Base-by-base conservation (phyloP, 2,888 invertebrate species). In the Merodon equestris region DNA sequence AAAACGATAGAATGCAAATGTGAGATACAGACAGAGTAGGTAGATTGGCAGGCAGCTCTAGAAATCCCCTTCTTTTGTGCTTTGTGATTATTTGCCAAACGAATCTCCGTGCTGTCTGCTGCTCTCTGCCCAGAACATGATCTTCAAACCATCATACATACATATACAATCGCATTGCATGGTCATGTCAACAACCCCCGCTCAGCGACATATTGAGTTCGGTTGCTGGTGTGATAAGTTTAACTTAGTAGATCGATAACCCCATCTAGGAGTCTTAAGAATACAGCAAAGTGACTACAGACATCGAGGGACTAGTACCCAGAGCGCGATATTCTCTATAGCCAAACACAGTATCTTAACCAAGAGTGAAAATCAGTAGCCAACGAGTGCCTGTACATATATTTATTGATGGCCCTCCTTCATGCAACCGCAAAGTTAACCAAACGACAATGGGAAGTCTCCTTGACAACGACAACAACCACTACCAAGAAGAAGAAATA, bases 1-100 rank as follows among this genome's bases (percentile, higher is more conserved):
- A 79, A 79, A 27, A 70, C 77, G 74, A 79, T 79, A 79, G 74
- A 79, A 79, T 79, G 79, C 79, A 79, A 79, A 79, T 79, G 79
- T 56, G 56, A 74, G 64, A 74, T 79, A 74, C 79, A 57, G 64
- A 48, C 58, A 76, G 1, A 27, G 27, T 27, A 27, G 27, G 27
- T 7, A 27, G 27, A n/a, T n/a, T n/a, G n/a, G n/a, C n/a, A n/a
- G n/a, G n/a, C n/a, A 27, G 68, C 63, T 79, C 74, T 74, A 79
- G 79, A 74, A 70, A 70, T 27, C 27, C 2, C 27, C 27, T 79
- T 74, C 70, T 70, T 70, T 79, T 70, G 74, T 79, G 79, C 64
- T 70, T 79, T 70, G 74, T 79, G 79, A 68, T 70, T 54, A 68
- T 74, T 74, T 74, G 71, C 60, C 58, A 64, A 57, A 64, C 53